Base-by-base conservation (phyloP, 2,113 vertebrate species). In the Cephalopterus ornatus region DNA sequence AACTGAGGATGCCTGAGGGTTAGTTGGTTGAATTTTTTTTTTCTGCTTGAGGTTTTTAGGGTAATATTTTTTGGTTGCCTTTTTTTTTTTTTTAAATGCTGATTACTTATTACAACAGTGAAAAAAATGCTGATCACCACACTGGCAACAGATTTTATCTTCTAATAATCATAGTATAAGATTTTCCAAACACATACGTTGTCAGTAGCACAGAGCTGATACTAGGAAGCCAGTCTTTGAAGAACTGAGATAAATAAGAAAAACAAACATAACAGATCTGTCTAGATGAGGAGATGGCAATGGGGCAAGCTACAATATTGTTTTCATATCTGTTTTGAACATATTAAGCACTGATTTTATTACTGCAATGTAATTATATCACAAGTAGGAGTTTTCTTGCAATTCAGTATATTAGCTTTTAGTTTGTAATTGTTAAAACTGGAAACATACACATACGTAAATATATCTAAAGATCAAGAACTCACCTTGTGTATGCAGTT, bases 371-470 rank as follows among this genome's bases (percentile, higher is more conserved):
- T 97, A 98, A 95, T 91, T 98, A 95, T 96, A 88, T 93, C 93
- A 96, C 98, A 78, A 97, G 96, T 98, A 98, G 70, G 91, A 97
- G 93, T 98, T 98, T 98, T 98, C 96, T 98, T 98, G 86, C 98
- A 96, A 96, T 98, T 97, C 63, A 98, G 95, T 97, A 98, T 98
- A 98, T 98, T 98, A 98, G 97, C 92, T 98, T 97, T 98, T 98
- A 98, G 94, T 98, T 98, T 97, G 97, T 97, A 97, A 97, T 87
- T 98, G 97, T 98, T 96, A 95, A 95, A 97, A 98, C 94, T 98
- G 96, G 92, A 96, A 95, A 94, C 93, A 94, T 96, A 95, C 87
- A 95, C 97, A 97, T 97, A 97, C 22, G 1, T 96, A 96, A 87
- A 68, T 97, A 61, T 95, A 96, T 75, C 81, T 91, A 95, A 97